Evolutionary conservation across 30 jellyfish, hydroid and myxozoan species (phyloP), one percentile per base, ranked within the genome.

Genomic region (Cassiopea xamachana): DNA sequence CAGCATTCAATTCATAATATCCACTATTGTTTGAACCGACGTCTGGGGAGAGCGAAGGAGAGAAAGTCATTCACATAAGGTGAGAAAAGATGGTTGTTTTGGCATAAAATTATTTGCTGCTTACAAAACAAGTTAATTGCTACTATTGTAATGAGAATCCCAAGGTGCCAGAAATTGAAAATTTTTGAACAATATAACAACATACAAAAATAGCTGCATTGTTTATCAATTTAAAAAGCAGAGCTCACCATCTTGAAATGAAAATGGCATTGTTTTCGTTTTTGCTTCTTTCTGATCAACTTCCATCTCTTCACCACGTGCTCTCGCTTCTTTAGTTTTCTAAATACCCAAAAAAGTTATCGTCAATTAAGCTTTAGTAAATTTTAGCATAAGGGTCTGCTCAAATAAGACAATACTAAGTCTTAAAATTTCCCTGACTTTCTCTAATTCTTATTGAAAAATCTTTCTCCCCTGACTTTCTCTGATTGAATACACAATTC

Each of bases 1-100:
- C 98, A 12, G 98, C 98, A 12, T 87, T 59, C 13, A 94, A 86
- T 59, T 94, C 98, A 70, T 90, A 94, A 69, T 90, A 90, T 2
- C 98, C 98, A 73, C 98, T 94, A 89, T 94, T 94, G 70, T 94
- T 94, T 50, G 97, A 89, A 2, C 98, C 98, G 68, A 86, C 74
- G 83, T 94, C 98, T 94, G 73, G 17, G 80, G 80, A 77, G 17
- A 14, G 71, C 69, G 14, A 27, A 27, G 39, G 39, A 27, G 39
- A 27, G 39, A 27, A 27, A 27, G 39, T 0, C 39, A 27, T 27
- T 27, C 39, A 27, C 0, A 27, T 27, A 27, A 27, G 39, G 39
- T 27, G 39, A 27, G 39, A 27, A 27, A 27, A 27, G 39, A 27
- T 27, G 0, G 0, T 27, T 27, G 39, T 27, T 27, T 27, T 27